These are phyloP conservation scores for Micrasema minimum DNA, from an alignment of 1,140 invertebrate genomes.

Conservation along the genomic window DNA sequence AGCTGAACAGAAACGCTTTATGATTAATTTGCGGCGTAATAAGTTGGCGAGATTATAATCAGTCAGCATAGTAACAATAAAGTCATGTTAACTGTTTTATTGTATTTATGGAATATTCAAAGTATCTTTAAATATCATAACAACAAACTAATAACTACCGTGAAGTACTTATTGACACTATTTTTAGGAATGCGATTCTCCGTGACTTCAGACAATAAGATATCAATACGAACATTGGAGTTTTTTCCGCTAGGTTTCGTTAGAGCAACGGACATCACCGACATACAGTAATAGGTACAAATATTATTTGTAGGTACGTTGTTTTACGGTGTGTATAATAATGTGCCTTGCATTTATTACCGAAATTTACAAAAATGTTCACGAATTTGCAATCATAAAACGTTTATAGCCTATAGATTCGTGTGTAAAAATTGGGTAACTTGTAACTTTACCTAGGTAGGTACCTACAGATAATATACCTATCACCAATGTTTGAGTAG, in stretches of 20 bases:
- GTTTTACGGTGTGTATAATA: too few species aligned
- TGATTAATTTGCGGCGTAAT: constrained; percentile 11
- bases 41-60: constrained; percentile 13
- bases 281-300: too few species aligned
- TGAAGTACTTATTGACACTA: constrained; percentile 47
- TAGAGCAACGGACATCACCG: constrained; percentile 30
- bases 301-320: too few species aligned
- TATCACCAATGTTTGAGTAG: too few species aligned
- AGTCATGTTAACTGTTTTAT: constrained; percentile 23
- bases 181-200: constrained; percentile 60
- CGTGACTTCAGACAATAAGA: constrained; percentile 63
- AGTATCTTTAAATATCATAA: constrained; percentile 34
- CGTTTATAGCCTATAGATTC: too few species aligned
- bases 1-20: constrained; percentile 27
- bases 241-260: constrained; percentile 30
- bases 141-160: constrained; percentile 42
- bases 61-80: constrained; percentile 23
- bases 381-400: too few species aligned
- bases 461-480: too few species aligned
- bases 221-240: constrained; percentile 60
- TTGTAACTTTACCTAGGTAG: too few species aligned
- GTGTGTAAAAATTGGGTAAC: too few species aligned
- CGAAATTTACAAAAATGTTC: too few species aligned
- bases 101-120: constrained; percentile 19
- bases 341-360: too few species aligned